Evolutionary conservation across 2,888 invertebrate species (phyloP).

Genomic region (Anthophora plumipes): DNA sequence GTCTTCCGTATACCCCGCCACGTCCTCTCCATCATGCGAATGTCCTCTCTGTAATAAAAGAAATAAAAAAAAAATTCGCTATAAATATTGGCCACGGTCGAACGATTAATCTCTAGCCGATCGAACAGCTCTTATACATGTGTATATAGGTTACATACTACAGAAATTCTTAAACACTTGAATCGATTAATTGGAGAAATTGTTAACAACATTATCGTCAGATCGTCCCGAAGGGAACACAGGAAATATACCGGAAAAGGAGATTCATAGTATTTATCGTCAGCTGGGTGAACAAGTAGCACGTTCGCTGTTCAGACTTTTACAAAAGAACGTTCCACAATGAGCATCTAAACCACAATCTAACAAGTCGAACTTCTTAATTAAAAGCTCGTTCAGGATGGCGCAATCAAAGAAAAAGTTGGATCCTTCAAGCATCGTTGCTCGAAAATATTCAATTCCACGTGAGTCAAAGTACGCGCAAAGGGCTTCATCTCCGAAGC

Average conservation of each 20-base stretch:
- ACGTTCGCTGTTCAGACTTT: conserved; percentile 31
- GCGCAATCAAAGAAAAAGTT: conserved; percentile 31
- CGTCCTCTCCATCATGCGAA: conserved; percentile 82
- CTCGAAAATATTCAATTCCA: conserved; percentile 44
- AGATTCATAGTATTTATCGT: conserved; percentile 35
- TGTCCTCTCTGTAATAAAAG: conserved; percentile 75
- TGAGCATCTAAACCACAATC: conserved; percentile 51
- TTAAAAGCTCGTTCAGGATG: conserved; percentile 39
- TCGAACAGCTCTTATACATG: neutral
- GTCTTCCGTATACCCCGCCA: conserved; percentile 82
- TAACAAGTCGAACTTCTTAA: conserved; percentile 47
- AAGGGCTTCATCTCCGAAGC: conserved; percentile 31
- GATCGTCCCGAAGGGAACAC: neutral
- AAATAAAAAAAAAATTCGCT: conserved; percentile 53
- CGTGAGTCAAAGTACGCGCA: conserved; percentile 38
- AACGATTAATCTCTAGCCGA: neutral
- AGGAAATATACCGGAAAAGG: conserved; percentile 13
- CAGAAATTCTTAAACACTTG: neutral
- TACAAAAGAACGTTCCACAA: conserved; percentile 60
- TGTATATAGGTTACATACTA: neutral
- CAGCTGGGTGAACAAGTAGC: conserved; percentile 50
- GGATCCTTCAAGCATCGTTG: neutral
- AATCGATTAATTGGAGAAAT: neutral
- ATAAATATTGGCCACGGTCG: conserved; percentile 30
- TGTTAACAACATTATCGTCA: neutral